These are phyloP conservation scores for Psephotus haematonotus DNA, from an alignment of 2,113 vertebrate genomes.

Conservation along the genomic window DNA sequence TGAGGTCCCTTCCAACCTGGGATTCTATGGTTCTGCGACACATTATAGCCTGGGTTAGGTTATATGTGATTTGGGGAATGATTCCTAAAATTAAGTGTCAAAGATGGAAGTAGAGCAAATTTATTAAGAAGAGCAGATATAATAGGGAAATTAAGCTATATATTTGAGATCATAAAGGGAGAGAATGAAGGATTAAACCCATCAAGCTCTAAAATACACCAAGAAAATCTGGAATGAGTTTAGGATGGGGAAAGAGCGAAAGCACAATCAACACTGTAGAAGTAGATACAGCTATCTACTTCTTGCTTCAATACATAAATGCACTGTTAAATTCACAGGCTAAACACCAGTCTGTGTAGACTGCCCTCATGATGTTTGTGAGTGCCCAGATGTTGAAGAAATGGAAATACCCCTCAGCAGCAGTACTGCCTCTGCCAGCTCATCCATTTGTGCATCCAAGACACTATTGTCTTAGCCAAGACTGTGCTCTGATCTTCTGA, in stretches of 20 bases:
- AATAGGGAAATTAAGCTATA: background rate
- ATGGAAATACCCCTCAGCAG: background rate
- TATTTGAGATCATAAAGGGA: background rate
- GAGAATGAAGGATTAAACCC: background rate
- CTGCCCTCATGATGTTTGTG: background rate
- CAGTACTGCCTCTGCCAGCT: background rate
- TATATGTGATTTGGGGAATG: background rate
- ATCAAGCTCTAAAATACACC: background rate
- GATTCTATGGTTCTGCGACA: background rate
- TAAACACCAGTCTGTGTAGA: background rate
- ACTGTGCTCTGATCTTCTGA: background rate
- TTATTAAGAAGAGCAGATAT: background rate
- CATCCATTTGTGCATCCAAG: background rate
- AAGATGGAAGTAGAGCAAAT: background rate
- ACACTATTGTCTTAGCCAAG: background rate
- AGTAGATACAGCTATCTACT: background rate
- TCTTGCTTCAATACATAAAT: background rate
- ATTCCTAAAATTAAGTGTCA: background rate
- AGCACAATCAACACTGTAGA: background rate
- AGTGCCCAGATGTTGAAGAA: background rate
- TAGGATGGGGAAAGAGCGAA: background rate
- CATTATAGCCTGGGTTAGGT: background rate
- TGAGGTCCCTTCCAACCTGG: background rate
- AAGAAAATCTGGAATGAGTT: background rate
- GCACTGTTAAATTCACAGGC: background rate